These are phyloP conservation scores for Drosophila monieri DNA, from an alignment of 2,888 invertebrate species.

Conservation along the genomic window DNA sequence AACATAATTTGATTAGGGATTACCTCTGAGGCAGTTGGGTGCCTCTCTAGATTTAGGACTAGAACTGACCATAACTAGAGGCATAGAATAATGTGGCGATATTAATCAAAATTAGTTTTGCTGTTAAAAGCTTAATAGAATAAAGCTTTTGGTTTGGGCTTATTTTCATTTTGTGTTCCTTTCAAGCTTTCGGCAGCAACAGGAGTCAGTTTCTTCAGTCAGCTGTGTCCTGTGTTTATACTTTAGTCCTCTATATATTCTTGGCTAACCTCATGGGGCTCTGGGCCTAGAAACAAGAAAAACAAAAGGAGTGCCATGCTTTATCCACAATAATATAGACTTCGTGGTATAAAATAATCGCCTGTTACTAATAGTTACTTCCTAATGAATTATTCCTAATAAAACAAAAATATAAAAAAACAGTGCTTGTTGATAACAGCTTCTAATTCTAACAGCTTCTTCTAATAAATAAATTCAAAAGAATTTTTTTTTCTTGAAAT, in stretches of 20 bases:
- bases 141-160: constrained; percentile 21
- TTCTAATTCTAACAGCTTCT: too few relatives aligned
- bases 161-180: background rate
- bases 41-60: constrained; percentile 30
- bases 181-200: constrained; percentile 34
- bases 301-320: background rate
- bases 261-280: constrained; percentile 6
- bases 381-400: background rate
- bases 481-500: too few relatives aligned
- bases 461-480: too few relatives aligned
- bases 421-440: too few relatives aligned
- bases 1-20: constrained; percentile 33
- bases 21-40: constrained; percentile 47
- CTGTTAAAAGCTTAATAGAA: constrained; percentile 31
- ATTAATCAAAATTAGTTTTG: constrained; percentile 28
- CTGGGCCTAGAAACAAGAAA: constrained; percentile 3
- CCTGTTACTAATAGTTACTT: too few relatives aligned
- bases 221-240: constrained; percentile 26
- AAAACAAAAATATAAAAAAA: background rate
- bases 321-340: too few relatives aligned
- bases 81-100: constrained; percentile 44
- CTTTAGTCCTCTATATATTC: background rate
- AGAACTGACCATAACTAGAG: constrained; percentile 57
- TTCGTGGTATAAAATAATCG: background rate
- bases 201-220: constrained; percentile 33